Conservation (phyloP, 2,797 vertebrate genomes). For the Crenichthys baileyi region DNA sequence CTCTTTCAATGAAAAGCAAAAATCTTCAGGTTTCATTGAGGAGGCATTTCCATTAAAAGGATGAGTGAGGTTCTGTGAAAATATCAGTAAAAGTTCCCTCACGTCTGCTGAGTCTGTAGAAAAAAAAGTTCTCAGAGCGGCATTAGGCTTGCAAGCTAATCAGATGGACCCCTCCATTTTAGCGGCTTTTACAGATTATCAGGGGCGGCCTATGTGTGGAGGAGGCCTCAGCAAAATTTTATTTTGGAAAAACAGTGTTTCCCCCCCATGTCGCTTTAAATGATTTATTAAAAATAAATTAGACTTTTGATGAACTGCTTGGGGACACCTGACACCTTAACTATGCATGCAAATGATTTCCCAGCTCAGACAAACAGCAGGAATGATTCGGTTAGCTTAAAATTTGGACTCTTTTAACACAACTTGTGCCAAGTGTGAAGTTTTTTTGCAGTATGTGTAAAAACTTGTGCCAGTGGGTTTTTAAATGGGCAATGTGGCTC, state of each 20-base stretch:
- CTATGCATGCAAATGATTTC: not conserved
- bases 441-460: not conserved
- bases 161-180: not conserved
- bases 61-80: not conserved
- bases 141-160: not conserved
- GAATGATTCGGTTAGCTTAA: not conserved
- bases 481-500: too few species aligned
- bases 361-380: not conserved
- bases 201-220: not conserved
- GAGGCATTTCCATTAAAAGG: slow-evolving; percentile 1
- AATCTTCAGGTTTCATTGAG: not conserved
- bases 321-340: not conserved
- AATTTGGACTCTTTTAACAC: not conserved
- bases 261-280: not conserved
- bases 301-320: not conserved
- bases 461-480: too few species aligned
- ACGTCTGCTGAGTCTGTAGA: not conserved
- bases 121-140: not conserved
- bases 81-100: not conserved
- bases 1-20: not conserved
- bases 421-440: not conserved
- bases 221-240: not conserved
- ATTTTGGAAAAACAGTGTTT: not conserved
- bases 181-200: not conserved
- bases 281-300: too few species aligned